These are phyloP conservation scores for Idris sp. DNA, from an alignment of 1,140 invertebrate genomes.

Conservation along the genomic window DNA sequence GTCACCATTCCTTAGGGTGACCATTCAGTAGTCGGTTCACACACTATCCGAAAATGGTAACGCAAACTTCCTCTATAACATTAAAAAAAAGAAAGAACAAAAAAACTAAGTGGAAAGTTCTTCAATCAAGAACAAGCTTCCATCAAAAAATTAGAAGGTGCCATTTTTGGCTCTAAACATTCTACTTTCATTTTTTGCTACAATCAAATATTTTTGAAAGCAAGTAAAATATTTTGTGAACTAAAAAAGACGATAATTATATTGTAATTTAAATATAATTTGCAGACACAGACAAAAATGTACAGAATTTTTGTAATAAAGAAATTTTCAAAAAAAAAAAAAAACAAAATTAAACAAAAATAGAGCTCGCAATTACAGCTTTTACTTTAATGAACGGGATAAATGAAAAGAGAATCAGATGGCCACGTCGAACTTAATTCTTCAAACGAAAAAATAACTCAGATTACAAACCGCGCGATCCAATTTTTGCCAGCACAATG, in stretches of 20 bases:
- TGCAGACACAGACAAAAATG: no score
- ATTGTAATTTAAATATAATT: no score
- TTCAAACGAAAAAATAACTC: conserved; percentile 28
- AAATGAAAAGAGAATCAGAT: conserved; percentile 21
- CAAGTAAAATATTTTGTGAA: no score
- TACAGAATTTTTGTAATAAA: no score
- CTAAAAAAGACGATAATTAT: no score
- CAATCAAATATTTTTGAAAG: no score
- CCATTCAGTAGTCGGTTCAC: conserved; percentile 53
- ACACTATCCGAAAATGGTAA: conserved; percentile 52
- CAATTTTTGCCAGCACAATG: conserved; percentile 19
- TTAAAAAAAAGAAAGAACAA: no score
- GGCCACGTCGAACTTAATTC: conserved; percentile 27
- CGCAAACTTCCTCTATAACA: conserved; percentile 51
- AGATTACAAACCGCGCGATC: conserved; percentile 6
- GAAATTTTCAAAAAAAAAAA: no score
- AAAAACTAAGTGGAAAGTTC: conserved; percentile 49
- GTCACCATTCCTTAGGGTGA: conserved; percentile 51
- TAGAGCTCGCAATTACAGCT: conserved; percentile 15
- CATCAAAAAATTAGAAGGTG: conserved; percentile 19
- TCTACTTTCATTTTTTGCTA: no score
- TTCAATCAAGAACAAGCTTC: conserved; percentile 37
- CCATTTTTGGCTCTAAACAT: no score
- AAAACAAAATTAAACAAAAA: no score
- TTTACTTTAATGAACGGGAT: conserved; percentile 25